These are phyloP conservation scores for Catharus bicknelli DNA, from an alignment of 2,113 vertebrate genomes.

Conservation along the genomic window DNA sequence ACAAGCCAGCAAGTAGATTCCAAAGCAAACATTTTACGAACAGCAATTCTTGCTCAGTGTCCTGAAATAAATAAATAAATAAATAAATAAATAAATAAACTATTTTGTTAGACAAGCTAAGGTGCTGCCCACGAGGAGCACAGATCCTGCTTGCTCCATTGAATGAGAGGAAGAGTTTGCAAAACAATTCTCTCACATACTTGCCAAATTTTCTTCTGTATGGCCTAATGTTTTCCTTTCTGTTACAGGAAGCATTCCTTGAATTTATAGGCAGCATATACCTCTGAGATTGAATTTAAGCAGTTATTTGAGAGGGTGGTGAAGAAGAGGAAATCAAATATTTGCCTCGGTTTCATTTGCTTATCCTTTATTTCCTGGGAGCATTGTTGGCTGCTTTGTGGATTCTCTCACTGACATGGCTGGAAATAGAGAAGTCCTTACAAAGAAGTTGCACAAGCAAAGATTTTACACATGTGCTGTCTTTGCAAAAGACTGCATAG, in stretches of 20 bases:
- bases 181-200: background rate
- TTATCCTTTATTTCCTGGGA: background rate
- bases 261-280: background rate
- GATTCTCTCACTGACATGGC: background rate
- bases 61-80: background rate
- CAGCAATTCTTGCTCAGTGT: background rate
- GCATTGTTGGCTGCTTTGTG: background rate
- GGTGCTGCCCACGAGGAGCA: background rate
- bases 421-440: background rate
- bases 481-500: background rate
- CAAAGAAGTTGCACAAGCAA: background rate
- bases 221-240: background rate
- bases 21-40: background rate
- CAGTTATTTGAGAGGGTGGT: background rate
- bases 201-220: background rate
- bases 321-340: background rate
- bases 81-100: background rate
- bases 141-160: background rate
- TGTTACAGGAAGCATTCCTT: background rate
- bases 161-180: background rate
- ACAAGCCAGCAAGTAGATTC: background rate
- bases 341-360: background rate
- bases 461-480: background rate
- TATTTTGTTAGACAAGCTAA: background rate
- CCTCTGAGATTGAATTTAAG: background rate